Evolutionary conservation across 2,888 invertebrate species (phyloP), one percentile per base, ranked within the genome.

Genomic region (Andrena dorsata): DNA sequence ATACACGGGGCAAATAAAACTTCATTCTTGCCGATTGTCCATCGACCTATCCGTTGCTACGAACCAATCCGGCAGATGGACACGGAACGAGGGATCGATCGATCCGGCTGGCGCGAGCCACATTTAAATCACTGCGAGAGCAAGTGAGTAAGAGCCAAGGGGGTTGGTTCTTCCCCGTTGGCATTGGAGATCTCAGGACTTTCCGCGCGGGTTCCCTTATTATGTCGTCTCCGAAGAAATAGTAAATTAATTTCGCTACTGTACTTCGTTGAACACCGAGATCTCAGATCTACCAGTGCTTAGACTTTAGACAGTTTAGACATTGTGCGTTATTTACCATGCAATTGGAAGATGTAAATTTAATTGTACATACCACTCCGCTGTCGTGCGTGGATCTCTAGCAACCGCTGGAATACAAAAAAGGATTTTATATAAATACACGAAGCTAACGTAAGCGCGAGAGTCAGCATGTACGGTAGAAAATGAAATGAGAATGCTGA

Each of bases 1-100:
- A 90, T 89, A 85, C 88, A 86, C 71, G 80, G 73, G 79, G 76
- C 89, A 89, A 91, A 91, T 89, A 90, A 91, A 91, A 89, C 87
- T 89, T 86, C 87, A 89, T 89, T 89, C 89, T 86, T 86, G 82
- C 82, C 84, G 88, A 90, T 89, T 90, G 90, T 89, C 83, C 85
- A 51, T 83, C 81, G 85, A 86, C 76, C 85, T 84, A 82, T 85
- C 76, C 76, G 69, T 53, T 65, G 79, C 80, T 70, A 74, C 76
- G 79, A 82, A 86, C 88, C 90, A 87, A 90, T 90, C 78, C 82
- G 70, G 70, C 83, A 87, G 88, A 90, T 90, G 88, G 86, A 87
- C 86, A 68, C 68, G 79, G 76, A 79, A 83, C 69, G 85, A 83
- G 76, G 76, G 80, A 87, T 85, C 87, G 87, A 89, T 83, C 87